Conservation (phyloP, 2,113 vertebrate species). For the Bubo blakistoni region DNA sequence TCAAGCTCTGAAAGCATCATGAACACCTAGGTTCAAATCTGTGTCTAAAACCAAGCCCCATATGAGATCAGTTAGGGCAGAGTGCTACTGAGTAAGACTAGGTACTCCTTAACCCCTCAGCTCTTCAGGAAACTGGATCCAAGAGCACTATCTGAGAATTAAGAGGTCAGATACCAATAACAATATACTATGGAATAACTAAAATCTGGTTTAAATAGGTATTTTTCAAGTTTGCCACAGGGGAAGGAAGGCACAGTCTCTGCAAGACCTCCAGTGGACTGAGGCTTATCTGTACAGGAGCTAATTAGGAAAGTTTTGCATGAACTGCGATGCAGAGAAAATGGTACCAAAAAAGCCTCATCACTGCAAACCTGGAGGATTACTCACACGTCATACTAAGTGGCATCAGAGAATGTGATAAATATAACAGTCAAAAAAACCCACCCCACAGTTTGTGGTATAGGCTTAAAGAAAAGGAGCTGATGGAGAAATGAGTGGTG, state of each 20-base stretch:
- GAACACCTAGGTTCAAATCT: not conserved
- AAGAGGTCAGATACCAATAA: not conserved
- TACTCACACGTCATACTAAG: not conserved
- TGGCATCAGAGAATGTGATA: not conserved
- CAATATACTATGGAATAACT: not conserved
- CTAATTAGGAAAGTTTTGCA: not conserved
- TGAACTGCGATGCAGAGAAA: accelerated
- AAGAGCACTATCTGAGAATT: not conserved
- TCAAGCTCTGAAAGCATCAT: not conserved
- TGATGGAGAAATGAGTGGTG: accelerated
- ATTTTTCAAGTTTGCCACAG: not conserved
- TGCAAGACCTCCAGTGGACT: not conserved
- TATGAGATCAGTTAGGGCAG: not conserved
- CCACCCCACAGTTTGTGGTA: not conserved
- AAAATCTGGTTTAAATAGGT: not conserved
- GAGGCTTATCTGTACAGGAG: not conserved
- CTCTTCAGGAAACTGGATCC: not conserved
- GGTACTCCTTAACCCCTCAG: not conserved
- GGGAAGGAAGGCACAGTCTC: not conserved
- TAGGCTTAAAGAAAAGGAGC: not conserved
- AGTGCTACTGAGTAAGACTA: not conserved
- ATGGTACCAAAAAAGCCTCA: not conserved
- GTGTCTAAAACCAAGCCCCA: not conserved
- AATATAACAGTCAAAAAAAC: not conserved
- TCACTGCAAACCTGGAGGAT: not conserved